A percentile compares a stretch with the other conserved stretches of the same genome.
These are phyloP conservation scores for Caenorhabditis inopinata DNA, from an alignment of 1,140 invertebrate genomes.

Conservation along the genomic window DNA sequence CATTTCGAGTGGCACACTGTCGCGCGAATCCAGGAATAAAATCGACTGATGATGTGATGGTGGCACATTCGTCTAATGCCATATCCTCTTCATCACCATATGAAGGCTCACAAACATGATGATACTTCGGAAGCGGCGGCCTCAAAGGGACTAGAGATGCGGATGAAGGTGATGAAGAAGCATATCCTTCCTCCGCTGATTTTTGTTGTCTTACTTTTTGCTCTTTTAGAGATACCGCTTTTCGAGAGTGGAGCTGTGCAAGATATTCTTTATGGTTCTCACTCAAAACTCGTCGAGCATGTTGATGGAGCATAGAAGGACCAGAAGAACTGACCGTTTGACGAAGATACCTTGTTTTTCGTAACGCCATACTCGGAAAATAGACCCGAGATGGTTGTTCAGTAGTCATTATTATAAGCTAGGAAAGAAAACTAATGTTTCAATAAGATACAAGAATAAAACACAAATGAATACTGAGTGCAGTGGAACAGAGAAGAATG, in stretches of 20 bases:
- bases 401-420: not conserved
- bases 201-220: constrained; percentile 6
- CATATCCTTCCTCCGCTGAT: constrained; percentile 3
- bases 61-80: not conserved
- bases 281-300: not conserved
- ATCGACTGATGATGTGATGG: not conserved
- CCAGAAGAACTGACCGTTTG: not conserved
- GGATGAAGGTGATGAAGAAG: not conserved
- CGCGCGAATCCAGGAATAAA: not conserved
- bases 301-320: not conserved
- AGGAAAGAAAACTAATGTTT: not conserved
- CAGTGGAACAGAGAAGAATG: no score
- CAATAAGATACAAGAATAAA: not conserved
- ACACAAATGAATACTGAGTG: not conserved
- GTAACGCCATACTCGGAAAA: constrained; percentile 36
- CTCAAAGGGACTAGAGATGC: not conserved
- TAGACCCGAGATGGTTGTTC: constrained; percentile 25
- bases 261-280: constrained; percentile 39
- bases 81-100: not conserved
- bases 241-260: constrained; percentile 18
- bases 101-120: not conserved
- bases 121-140: not conserved
- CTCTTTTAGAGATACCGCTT: constrained; percentile 41
- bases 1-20: not conserved
- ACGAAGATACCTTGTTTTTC: not conserved